A percentile compares a stretch with the other conserved stretches of the same genome.
These are phyloP conservation scores for Acleris holmiana DNA, from an alignment of 2,888 invertebrate genomes.

Conservation along the genomic window DNA sequence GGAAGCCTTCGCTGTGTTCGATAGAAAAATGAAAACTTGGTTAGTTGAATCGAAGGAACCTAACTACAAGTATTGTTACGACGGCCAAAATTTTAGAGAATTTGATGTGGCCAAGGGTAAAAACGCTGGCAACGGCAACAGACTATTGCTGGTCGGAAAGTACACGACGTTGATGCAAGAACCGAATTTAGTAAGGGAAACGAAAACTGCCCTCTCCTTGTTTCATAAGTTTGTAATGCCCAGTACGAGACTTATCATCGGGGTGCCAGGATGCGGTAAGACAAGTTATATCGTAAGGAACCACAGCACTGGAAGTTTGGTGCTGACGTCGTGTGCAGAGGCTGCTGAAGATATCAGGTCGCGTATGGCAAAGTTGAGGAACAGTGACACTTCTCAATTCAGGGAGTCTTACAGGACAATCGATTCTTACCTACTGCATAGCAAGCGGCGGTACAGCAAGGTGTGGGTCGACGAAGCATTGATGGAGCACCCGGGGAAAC, in stretches of 20 bases:
- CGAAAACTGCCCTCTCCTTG: neutral
- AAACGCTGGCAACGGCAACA: neutral
- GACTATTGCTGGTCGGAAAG: conserved; percentile 33
- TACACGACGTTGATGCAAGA: conserved; percentile 32
- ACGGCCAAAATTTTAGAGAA: conserved; percentile 21
- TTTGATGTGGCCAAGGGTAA: conserved; percentile 4
- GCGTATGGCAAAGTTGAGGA: conserved; percentile 15
- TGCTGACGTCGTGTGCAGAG: conserved; percentile 31
- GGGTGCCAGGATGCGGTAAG: conserved; percentile 34
- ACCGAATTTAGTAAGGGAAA: conserved; percentile 23
- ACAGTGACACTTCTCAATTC: neutral
- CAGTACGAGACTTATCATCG: conserved; percentile 12
- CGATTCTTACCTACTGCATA: conserved; percentile 31
- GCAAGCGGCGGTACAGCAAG: neutral
- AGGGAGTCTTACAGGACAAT: conserved; percentile 29
- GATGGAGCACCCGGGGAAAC: conserved; percentile 34
- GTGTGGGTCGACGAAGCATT: conserved; percentile 35
- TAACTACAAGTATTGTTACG: conserved; percentile 31
- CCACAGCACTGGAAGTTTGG: conserved; percentile 16
- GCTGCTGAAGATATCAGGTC: conserved; percentile 32
- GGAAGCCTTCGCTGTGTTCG: conserved; percentile 32
- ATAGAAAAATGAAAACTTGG: conserved; percentile 16
- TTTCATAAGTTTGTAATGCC: conserved; percentile 19
- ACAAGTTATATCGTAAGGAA: conserved; percentile 27
- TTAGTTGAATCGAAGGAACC: conserved; percentile 17